Percentiles rank a stretch among this genome's conserved stretches.
Evolutionary conservation across 2,888 invertebrate genomes (phyloP).

Genomic region (Thysanoteuthis rhombus): DNA sequence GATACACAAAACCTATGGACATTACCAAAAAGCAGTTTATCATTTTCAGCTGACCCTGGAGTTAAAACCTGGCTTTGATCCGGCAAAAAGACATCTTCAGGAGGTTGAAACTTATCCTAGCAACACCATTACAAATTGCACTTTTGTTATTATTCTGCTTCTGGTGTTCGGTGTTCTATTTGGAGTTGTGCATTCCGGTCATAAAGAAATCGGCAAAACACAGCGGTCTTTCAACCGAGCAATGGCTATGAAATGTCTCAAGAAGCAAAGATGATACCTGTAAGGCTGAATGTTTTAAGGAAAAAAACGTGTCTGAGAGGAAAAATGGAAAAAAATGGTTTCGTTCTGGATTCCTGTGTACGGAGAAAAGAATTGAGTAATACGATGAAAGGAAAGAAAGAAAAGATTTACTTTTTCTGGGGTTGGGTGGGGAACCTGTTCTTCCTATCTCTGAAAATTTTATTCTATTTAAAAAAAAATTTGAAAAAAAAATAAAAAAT

Average conservation of each 20-base stretch:
- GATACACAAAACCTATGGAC: constrained; percentile 90
- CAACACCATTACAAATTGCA: constrained; percentile 85
- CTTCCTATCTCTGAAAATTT: background rate
- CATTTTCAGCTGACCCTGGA: constrained; percentile 85
- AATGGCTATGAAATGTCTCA: constrained; percentile 86
- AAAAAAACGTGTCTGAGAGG: constrained; percentile 29
- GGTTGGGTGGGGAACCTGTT: background rate
- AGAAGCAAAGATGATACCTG: constrained; percentile 39
- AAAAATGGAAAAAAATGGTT: background rate
- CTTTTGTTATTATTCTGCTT: constrained; percentile 85
- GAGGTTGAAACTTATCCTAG: constrained; percentile 84
- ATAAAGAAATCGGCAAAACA: constrained; percentile 71
- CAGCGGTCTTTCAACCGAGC: constrained; percentile 88
- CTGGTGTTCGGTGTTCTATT: constrained; percentile 81
- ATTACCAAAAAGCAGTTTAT: constrained; percentile 86
- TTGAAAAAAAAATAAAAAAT: background rate
- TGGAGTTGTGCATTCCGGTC: constrained; percentile 79
- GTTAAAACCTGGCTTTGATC: constrained; percentile 85
- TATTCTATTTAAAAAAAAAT: background rate
- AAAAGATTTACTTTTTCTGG: background rate
- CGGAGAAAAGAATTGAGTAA: background rate
- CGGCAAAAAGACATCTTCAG: constrained; percentile 80
- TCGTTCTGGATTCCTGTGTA: background rate
- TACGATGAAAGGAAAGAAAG: background rate
- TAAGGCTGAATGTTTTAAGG: constrained; percentile 62